Conservation (phyloP, 53 echinoderm and acorn worm species). For the Astropecten irregularis region DNA sequence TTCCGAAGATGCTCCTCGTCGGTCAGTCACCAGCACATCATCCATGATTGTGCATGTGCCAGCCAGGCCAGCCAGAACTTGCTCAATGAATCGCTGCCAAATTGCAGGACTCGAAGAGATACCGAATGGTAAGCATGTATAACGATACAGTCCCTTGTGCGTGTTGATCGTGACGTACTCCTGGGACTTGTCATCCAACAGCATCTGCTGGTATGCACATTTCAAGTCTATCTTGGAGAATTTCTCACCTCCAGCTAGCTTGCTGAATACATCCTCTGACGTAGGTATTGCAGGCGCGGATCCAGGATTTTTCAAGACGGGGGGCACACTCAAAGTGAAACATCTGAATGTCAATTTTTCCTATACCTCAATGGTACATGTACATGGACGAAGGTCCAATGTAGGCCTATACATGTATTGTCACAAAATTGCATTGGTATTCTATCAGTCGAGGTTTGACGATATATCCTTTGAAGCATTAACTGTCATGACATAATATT, state of each 20-base stretch:
- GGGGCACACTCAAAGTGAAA: too few species aligned
- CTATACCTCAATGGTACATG: too few species aligned
- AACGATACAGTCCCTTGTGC: conserved; percentile 29
- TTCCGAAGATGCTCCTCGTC: conserved; percentile 52
- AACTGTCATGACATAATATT: too few species aligned
- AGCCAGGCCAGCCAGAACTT: conserved; percentile 39
- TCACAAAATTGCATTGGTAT: too few species aligned
- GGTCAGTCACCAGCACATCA: conserved; percentile 47
- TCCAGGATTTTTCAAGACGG: too few species aligned
- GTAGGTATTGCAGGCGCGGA: too few species aligned
- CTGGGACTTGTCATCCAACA: conserved; percentile 42
- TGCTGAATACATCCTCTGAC: conserved; percentile 14
- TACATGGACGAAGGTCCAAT: too few species aligned
- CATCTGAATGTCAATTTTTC: too few species aligned
- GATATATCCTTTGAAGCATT: too few species aligned
- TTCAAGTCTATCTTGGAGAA: conserved; percentile 61
- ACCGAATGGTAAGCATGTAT: conserved; percentile 46
- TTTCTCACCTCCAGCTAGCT: conserved; percentile 43
- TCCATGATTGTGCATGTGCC: conserved; percentile 49
- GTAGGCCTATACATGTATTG: too few species aligned
- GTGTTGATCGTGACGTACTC: conserved; percentile 44
- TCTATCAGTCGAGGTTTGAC: too few species aligned
- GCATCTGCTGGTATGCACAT: conserved; percentile 59
- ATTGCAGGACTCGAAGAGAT: conserved; percentile 53
- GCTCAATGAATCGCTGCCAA: conserved; percentile 57